phyloP scores from a whole-genome alignment of 2,888 invertebrate genomes.

The Tenodera sinensis region DNA sequence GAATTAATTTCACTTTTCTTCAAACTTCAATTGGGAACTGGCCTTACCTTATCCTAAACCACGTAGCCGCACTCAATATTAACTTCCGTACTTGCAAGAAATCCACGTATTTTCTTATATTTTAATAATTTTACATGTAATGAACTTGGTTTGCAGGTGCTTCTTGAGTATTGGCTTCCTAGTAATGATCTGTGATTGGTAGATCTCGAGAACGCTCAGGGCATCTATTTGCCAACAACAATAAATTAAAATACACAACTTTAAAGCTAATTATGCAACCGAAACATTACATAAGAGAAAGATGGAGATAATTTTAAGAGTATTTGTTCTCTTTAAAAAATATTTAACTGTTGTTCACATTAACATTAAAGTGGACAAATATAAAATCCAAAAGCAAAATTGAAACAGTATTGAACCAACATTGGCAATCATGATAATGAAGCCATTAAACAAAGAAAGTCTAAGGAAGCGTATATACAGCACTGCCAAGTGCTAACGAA shows the following conservation, averaged over 20 bases:
- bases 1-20: conserved; percentile 30
- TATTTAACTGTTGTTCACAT: too few relatives aligned
- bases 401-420: too few relatives aligned
- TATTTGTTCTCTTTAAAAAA: too few relatives aligned
- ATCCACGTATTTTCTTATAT: neutral
- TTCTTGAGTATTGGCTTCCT: conserved; percentile 8
- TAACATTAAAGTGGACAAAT: too few relatives aligned
- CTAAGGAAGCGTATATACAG: too few relatives aligned
- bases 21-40: conserved; percentile 30
- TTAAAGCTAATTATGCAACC: neutral
- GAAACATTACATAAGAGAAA: too few relatives aligned
- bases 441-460: too few relatives aligned
- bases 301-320: too few relatives aligned
- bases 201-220: neutral
- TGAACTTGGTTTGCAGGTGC: neutral
- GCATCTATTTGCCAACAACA: neutral
- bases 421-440: too few relatives aligned
- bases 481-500: too few relatives aligned
- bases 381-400: too few relatives aligned
- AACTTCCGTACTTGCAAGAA: conserved; percentile 25
- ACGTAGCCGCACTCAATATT: conserved; percentile 28
- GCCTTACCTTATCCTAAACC: conserved; percentile 33
- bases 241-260: neutral
- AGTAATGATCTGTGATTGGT: neutral
- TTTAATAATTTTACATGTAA: neutral